Evolutionary conservation across 2,797 vertebrate species (phyloP).

Genomic region (Spatula versicolor): DNA sequence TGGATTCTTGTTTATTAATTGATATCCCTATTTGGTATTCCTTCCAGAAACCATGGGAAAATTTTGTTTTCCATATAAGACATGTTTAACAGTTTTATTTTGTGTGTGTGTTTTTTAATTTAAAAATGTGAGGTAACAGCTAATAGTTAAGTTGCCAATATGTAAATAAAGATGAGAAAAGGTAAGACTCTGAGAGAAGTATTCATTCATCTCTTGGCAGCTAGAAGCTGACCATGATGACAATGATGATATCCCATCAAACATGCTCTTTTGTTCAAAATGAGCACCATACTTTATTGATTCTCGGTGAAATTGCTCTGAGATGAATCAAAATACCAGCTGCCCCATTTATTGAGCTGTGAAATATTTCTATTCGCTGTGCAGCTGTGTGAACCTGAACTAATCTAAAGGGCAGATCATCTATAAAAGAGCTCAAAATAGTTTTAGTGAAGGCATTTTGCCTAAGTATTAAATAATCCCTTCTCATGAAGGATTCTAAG

Average conservation of each 20-base stretch:
- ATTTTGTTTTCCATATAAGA: neutral
- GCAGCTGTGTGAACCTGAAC: constrained; percentile 57
- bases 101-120: neutral
- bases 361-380: constrained; percentile 39
- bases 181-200: neutral
- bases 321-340: constrained; percentile 57
- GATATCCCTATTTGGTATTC: neutral
- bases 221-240: constrained; percentile 31
- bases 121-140: neutral
- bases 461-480: constrained; percentile 43
- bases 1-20: neutral
- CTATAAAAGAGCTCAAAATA: constrained; percentile 54
- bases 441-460: constrained; percentile 48
- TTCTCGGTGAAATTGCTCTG: constrained; percentile 39
- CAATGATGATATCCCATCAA: constrained; percentile 36
- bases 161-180: neutral
- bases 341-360: constrained; percentile 38
- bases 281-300: constrained; percentile 46
- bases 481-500: neutral
- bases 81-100: neutral
- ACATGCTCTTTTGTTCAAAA: constrained; percentile 49
- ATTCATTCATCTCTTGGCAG: constrained; percentile 38
- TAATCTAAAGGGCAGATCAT: constrained; percentile 52
- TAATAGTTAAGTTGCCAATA: neutral
- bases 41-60: neutral